Percentiles rank a stretch among this genome's conserved stretches.
Evolutionary conservation across 2,888 invertebrate genomes (phyloP).

Genomic region (Aphodius granarius): DNA sequence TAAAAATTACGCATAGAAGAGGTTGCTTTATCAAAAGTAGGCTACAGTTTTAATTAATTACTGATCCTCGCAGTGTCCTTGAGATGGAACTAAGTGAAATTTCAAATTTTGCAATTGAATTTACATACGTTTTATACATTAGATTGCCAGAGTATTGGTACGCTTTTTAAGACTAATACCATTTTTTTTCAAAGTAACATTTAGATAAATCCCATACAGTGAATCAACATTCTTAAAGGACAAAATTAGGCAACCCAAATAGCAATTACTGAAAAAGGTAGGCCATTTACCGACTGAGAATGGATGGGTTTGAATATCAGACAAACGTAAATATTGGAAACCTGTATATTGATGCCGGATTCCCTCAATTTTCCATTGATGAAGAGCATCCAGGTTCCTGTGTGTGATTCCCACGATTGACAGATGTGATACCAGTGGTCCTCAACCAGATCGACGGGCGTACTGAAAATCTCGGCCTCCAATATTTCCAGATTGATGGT

Average conservation of each 20-base stretch:
- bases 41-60: neutral
- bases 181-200: too few relatives aligned
- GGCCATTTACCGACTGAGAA: too few relatives aligned
- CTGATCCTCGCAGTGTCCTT: neutral
- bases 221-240: too few relatives aligned
- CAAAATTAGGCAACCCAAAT: too few relatives aligned
- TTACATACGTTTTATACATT: too few relatives aligned
- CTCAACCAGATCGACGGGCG: constrained; percentile 53
- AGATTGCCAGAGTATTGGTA: too few relatives aligned
- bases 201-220: too few relatives aligned
- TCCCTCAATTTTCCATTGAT: constrained; percentile 60
- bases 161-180: too few relatives aligned
- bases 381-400: constrained; percentile 65
- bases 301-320: too few relatives aligned
- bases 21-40: neutral
- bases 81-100: neutral
- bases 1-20: neutral
- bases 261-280: too few relatives aligned
- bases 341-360: constrained; percentile 50
- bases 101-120: neutral
- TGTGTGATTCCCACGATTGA: constrained; percentile 64
- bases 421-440: constrained; percentile 68
- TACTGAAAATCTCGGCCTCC: constrained; percentile 55
- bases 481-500: constrained; percentile 62
- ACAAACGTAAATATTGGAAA: too few relatives aligned